Evolutionary conservation across 2,113 vertebrate genomes (phyloP).

Genomic region (Aphyosemion australe): DNA sequence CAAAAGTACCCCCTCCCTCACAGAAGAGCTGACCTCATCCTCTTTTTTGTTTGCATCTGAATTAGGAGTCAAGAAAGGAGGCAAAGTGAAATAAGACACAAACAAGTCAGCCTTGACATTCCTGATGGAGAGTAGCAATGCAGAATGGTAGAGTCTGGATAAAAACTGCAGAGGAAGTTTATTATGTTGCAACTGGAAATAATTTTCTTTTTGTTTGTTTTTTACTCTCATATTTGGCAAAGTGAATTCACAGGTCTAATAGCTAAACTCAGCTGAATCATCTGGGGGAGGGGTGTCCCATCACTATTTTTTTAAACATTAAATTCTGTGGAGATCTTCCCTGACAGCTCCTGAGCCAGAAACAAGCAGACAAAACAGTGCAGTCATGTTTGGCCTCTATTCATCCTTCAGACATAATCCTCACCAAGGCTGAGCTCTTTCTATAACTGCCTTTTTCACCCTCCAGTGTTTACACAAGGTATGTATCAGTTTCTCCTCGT

Average conservation of each 20-base stretch:
- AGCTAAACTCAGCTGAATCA: slow-evolving; percentile 2
- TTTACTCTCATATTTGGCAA: too few relatives aligned
- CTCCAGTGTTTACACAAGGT: slow-evolving; percentile 78
- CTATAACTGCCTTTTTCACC: slow-evolving; percentile 52
- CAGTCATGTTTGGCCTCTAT: slow-evolving; percentile 69
- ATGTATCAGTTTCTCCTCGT: slow-evolving; percentile 63
- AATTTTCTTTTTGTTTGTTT: not conserved
- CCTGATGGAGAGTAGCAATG: slow-evolving; percentile 37
- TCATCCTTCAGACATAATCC: slow-evolving; percentile 77
- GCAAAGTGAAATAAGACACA: slow-evolving; percentile 14
- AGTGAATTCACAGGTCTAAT: not conserved
- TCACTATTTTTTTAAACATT: not conserved
- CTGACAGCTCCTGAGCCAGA: slow-evolving; percentile 67
- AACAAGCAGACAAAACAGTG: slow-evolving; percentile 57
- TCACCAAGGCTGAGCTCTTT: slow-evolving; percentile 59
- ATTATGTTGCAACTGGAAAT: not conserved
- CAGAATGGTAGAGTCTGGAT: slow-evolving; percentile 6
- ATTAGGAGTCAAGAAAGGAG: slow-evolving; percentile 20
- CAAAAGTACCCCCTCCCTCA: slow-evolving; percentile 26
- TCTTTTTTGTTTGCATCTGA: slow-evolving; percentile 10
- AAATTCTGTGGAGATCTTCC: slow-evolving; percentile 11
- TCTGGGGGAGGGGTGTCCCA: not conserved
- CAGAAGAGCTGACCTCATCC: slow-evolving; percentile 23
- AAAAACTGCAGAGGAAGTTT: not conserved
- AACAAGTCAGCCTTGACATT: slow-evolving; percentile 52